These are phyloP conservation scores for Tautogolabrus adspersus DNA, from an alignment of 2,113 vertebrate genomes.

Conservation along the genomic window DNA sequence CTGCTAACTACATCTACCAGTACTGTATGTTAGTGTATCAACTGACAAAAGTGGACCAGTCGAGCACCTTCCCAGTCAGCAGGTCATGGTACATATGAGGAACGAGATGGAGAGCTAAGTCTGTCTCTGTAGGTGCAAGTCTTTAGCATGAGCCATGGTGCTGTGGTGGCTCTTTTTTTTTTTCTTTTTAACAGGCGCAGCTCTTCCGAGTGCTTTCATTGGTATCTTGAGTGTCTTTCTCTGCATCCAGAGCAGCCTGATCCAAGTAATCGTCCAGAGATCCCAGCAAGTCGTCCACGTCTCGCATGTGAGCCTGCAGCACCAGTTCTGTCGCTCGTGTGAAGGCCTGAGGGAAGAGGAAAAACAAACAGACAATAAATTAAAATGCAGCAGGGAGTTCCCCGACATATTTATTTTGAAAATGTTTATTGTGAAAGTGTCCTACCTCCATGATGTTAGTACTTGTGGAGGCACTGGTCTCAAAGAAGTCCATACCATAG, in stretches of 20 bases:
- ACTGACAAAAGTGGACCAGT: not conserved
- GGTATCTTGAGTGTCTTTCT: constrained; percentile 75
- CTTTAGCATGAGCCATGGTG: not conserved
- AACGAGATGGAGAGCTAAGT: not conserved
- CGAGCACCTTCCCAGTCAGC: not conserved
- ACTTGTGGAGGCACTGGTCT: constrained; percentile 94
- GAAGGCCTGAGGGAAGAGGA: constrained; percentile 85
- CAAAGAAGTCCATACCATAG: constrained; percentile 96
- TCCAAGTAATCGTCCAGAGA: constrained; percentile 83
- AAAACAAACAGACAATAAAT: not conserved
- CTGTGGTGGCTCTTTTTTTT: not conserved
- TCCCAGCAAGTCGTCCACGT: constrained; percentile 86
- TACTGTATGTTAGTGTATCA: not conserved
- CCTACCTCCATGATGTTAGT: constrained; percentile 92
- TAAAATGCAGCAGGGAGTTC: not conserved
- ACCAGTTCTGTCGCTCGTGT: constrained; percentile 91
- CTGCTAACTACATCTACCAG: constrained; percentile 21
- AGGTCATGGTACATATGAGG: not conserved
- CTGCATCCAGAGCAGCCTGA: constrained; percentile 85
- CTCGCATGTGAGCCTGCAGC: constrained; percentile 91
- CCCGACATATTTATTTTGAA: not conserved
- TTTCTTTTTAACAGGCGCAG: constrained; percentile 89
- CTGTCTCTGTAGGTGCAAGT: not conserved
- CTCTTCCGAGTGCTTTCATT: constrained; percentile 77
- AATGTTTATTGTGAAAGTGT: not conserved